Evolutionary conservation across 2,888 invertebrate genomes (phyloP).

Genomic region (Allophyes oxyacanthae): DNA sequence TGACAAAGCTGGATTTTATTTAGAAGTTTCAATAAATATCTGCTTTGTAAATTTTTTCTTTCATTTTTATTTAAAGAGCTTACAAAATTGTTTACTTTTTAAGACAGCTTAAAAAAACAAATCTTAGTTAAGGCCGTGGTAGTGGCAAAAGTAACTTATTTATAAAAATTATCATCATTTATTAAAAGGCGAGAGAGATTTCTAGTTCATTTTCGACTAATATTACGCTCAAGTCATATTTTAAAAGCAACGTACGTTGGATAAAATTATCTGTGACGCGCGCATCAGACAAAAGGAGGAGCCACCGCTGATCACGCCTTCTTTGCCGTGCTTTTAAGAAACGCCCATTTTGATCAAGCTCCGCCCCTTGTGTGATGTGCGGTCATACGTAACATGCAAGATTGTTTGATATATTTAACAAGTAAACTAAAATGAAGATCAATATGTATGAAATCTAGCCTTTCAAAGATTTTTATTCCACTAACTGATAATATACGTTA

Average conservation of each 20-base stretch:
- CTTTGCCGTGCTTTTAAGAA: too few species aligned
- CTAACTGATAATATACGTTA: slow-evolving; percentile 20
- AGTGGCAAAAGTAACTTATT: slow-evolving; percentile 24
- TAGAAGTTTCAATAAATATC: too few species aligned
- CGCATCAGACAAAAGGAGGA: neutral
- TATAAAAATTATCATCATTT: slow-evolving; percentile 27
- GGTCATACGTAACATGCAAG: neutral
- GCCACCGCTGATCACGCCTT: neutral
- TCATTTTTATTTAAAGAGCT: too few species aligned
- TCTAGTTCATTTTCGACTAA: slow-evolving; percentile 1
- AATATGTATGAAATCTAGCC: neutral
- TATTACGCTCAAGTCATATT: slow-evolving; percentile 18
- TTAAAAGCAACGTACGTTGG: neutral
- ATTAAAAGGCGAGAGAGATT: slow-evolving; percentile 19
- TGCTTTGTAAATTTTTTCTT: too few species aligned
- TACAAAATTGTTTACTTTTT: too few species aligned
- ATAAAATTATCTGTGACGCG: neutral
- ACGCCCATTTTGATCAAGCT: neutral
- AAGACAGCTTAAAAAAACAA: too few species aligned
- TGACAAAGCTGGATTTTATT: too few species aligned
- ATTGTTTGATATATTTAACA: neutral
- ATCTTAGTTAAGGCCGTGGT: neutral
- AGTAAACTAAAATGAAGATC: neutral
- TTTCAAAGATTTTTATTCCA: neutral
- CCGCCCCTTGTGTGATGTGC: neutral